Percentiles rank a stretch among this genome's conserved stretches.
Conservation (phyloP, 1,140 invertebrate species). For the Chionoecetes opilio region DNA sequence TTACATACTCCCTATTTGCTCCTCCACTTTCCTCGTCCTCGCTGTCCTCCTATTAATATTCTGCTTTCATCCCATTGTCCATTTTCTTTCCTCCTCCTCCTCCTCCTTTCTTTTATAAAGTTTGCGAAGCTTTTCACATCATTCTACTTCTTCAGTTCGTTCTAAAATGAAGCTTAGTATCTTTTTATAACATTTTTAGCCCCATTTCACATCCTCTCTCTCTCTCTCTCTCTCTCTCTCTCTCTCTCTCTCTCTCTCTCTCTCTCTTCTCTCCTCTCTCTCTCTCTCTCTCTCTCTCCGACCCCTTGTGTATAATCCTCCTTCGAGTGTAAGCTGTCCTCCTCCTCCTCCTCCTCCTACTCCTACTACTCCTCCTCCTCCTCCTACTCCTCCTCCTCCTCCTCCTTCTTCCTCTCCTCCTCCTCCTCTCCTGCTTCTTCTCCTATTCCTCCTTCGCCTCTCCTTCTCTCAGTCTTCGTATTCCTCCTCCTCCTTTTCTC, state of each 20-base stretch:
- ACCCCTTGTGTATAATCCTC: constrained; percentile 10
- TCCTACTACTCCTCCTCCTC: too few relatives aligned
- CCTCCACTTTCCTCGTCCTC: neutral
- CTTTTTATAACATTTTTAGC: too few relatives aligned
- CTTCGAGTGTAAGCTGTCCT: neutral
- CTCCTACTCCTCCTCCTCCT: too few relatives aligned
- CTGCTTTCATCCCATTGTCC: too few relatives aligned
- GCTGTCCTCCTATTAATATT: neutral
- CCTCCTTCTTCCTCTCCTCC: neutral
- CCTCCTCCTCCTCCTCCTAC: neutral
- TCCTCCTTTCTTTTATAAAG: too few relatives aligned
- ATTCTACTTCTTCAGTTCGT: neutral
- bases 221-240: constrained; percentile 53
- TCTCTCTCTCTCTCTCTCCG: constrained; percentile 35
- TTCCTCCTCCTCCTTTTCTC: too few relatives aligned
- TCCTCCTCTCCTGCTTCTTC: neutral
- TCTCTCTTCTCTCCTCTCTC: constrained; percentile 8
- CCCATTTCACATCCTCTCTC: neutral
- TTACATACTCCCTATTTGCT: neutral
- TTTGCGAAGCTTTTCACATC: too few relatives aligned
- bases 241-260: constrained; percentile 44
- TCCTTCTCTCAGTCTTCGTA: too few relatives aligned
- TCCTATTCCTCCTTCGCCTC: too few relatives aligned
- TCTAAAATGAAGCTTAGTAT: neutral
- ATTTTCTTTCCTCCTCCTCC: neutral